Base-by-base conservation (phyloP, 2,888 invertebrate species). In the Mimumesa dahlbomi region DNA sequence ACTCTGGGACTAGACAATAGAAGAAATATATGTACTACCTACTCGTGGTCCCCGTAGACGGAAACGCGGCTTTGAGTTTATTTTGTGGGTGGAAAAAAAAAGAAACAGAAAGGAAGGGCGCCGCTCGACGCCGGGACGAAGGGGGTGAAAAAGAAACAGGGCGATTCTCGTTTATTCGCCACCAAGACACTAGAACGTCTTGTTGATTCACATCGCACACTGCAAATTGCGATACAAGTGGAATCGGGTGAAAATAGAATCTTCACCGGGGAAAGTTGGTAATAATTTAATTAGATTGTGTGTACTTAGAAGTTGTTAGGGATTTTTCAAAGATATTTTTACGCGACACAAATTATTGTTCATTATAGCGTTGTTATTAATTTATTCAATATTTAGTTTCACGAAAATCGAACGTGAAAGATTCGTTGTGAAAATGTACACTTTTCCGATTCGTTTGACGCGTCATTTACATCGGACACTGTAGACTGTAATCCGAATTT, bases 1-100 rank as follows among this genome's bases (percentile, higher is more conserved):
- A 87, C 88, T 87, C 85, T 71, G 73, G 64, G 57, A 80, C 85
- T 88, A 88, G 87, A 88, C 87, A 88, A 88, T 88, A 87, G 88
- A 87, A 87, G 87, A 88, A 87, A 86, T 87, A 86, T 86, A 85
- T 80, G 61, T 75, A 73, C 81, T 72, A 67, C 71, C 67, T 69
- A 56, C 70, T 63, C 70, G 67, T 62, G 73, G 65, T 66, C 56
- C 53, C 61, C 63, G 56, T 72, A 69, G 79, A 82, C 84, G 84
- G 83, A 85, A 85, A 76, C 75, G 73, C 53, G 58, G 70, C 64
- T 73, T 80, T 56, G 69, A 69, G 75, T 79, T 75, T 82, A 83
- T 79, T 79, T 75, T 59, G 21, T 11, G 63, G 36, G 19, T 4
- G 2, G 18, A 40, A 11, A 40, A 58, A 46, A 62, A 62, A 66